phyloP scores from a whole-genome alignment of 2,113 vertebrate genomes.

The Aldabrachelys gigantea region DNA sequence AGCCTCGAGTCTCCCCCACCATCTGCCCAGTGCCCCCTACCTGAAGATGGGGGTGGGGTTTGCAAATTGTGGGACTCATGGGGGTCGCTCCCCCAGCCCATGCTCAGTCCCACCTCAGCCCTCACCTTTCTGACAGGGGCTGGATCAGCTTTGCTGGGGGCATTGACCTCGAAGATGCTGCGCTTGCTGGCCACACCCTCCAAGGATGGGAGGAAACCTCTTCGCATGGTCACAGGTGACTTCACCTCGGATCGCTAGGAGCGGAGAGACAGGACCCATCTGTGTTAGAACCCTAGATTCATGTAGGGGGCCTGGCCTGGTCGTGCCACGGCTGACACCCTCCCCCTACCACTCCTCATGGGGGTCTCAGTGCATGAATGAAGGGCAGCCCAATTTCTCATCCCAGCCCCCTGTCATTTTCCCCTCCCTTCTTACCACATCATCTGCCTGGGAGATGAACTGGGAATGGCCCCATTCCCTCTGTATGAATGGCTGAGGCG shows the following conservation, averaged over 20 bases:
- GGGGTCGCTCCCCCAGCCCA: too few relatives aligned
- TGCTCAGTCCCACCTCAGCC: neutral
- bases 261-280: neutral
- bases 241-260: conserved; percentile 84
- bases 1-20: neutral
- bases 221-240: conserved; percentile 74
- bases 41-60: neutral
- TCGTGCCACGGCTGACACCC: neutral
- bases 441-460: neutral
- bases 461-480: neutral
- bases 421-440: neutral
- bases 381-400: neutral
- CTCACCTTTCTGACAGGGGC: conserved; percentile 78
- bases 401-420: accelerated
- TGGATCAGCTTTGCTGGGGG: conserved; percentile 31
- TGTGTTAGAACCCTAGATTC: neutral
- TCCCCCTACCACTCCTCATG: too few relatives aligned
- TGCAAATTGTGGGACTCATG: neutral
- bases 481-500: too few relatives aligned
- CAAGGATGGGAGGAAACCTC: conserved; percentile 76
- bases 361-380: too few relatives aligned
- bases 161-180: conserved; percentile 87
- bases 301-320: accelerated
- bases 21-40: neutral
- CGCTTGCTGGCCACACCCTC: conserved; percentile 91